Percentiles rank a stretch among this genome's conserved stretches.
phyloP scores from a whole-genome alignment of 2,113 vertebrate genomes.

The Psittacula cyanocephala region DNA sequence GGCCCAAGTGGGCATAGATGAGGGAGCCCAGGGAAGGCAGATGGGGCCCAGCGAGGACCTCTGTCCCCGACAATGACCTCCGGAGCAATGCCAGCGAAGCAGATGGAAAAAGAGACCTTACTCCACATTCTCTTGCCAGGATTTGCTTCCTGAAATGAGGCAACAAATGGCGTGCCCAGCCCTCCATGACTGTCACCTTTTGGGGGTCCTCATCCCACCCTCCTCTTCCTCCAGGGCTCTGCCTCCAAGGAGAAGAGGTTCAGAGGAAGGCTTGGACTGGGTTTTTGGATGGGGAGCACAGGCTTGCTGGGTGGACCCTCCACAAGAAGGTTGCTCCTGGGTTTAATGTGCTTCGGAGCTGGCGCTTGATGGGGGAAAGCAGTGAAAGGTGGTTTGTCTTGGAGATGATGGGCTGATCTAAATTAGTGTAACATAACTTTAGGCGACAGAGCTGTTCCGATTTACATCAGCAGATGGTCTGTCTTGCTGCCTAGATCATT shows the following conservation, averaged over 20 bases:
- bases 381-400: background rate
- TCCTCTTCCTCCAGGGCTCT: background rate
- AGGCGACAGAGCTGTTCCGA: slow-evolving; percentile 27
- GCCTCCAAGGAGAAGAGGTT: background rate
- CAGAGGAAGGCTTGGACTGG: background rate
- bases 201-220: background rate
- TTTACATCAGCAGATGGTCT: slow-evolving; percentile 66
- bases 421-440: slow-evolving; percentile 52
- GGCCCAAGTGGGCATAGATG: slow-evolving; percentile 54
- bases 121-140: slow-evolving; percentile 2
- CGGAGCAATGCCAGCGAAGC: background rate
- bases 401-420: slow-evolving; percentile 20
- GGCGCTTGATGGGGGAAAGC: background rate
- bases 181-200: slow-evolving; percentile 18
- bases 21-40: slow-evolving; percentile 25
- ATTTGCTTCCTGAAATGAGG: slow-evolving; percentile 5
- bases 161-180: slow-evolving; percentile 12
- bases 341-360: background rate
- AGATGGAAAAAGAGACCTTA: slow-evolving; percentile 42
- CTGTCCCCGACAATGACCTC: background rate
- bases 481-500: slow-evolving; percentile 55
- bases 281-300: background rate
- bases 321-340: background rate
- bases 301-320: background rate
- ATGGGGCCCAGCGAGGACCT: slow-evolving; percentile 13